Evolutionary conservation across 2,797 vertebrate genomes (phyloP), one percentile per base, ranked within the genome.

Genomic region (Enteromius argenteus): DNA sequence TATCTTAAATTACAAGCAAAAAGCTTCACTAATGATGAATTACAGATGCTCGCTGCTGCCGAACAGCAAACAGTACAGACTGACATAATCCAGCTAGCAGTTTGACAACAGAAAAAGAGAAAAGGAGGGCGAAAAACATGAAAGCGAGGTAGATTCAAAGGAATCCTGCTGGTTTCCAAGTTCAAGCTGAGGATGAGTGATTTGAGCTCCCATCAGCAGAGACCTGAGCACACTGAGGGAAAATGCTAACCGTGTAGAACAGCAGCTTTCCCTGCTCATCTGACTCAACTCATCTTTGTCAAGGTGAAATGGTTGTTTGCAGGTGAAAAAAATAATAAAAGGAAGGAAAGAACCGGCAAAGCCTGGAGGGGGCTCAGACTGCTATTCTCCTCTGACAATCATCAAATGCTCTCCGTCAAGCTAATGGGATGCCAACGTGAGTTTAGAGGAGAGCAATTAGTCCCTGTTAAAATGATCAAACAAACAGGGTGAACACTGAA

Each of bases 231-330:
- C 60, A 86, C 81, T 15, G 79, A 56, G 77, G 83, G 56, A 86
- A 87, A 88, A 83, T 79, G 86, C 89, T 89, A 84, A 87, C 66
- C 17, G 32, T 87, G 89, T 87, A 88, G 42, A 87, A 90, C 89
- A 87, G 86, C 80, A 51, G 69, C 76, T 77, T 84, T 64, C 56
- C 80, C 72, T 76, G 82, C 74, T 87, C 73, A 79, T 79, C 84
- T 81, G 87, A 84, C 86, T 71, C 80, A 27, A 78, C 77, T 84
- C 84, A 87, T 85, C 86, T 82, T 46, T 83, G 84, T 84, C 87
- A 86, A 86, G 82, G 84, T 86, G 86, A 83, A 87, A 88, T 79
- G 46, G 69, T 58, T 84, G 72, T 87, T 85, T 76, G 76, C 81
- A 83, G 58, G 71, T 74, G 78, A 9, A 53, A 49, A 73, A 66